phyloP scores from a whole-genome alignment of 2,888 invertebrate genomes.

The Plagiodera versicolora region DNA sequence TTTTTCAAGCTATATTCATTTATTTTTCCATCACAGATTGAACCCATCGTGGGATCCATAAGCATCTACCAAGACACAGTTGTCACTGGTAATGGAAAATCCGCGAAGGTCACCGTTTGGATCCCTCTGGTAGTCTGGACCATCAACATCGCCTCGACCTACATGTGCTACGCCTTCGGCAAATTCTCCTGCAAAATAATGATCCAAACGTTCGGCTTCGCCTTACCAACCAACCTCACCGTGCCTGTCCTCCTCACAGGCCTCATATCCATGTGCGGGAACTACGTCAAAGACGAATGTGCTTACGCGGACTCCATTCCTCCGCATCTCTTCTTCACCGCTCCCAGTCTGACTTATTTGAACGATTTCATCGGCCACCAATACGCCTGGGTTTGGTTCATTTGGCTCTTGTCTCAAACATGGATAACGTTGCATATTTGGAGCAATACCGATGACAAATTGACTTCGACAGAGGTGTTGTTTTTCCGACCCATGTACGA shows the following conservation, averaged over 20 bases:
- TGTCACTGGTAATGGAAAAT: conserved; percentile 30
- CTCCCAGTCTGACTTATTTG: conserved; percentile 56
- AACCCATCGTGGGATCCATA: conserved; percentile 51
- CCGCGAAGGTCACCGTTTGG: conserved; percentile 44
- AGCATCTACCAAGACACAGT: conserved; percentile 41
- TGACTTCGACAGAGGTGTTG: conserved; percentile 81
- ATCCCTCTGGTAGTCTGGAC: conserved; percentile 64
- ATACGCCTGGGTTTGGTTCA: conserved; percentile 76
- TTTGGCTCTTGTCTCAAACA: conserved; percentile 81
- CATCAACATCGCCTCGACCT: conserved; percentile 68
- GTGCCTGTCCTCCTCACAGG: conserved; percentile 73
- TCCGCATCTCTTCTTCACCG: conserved; percentile 87
- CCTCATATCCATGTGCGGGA: conserved; percentile 68
- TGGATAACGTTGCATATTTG: conserved; percentile 89
- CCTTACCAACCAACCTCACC: conserved; percentile 77
- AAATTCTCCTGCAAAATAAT: conserved; percentile 88
- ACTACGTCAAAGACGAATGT: conserved; percentile 69
- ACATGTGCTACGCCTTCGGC: conserved; percentile 67
- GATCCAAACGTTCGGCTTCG: conserved; percentile 86
- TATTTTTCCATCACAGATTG: conserved; percentile 52
- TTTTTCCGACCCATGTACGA: conserved; percentile 85
- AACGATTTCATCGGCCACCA: conserved; percentile 62
- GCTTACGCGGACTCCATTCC: conserved; percentile 76
- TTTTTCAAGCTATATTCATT: no score
- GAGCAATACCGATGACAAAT: conserved; percentile 78